Conservation (phyloP, 2,113 vertebrate genomes). For the Cricetomys ansorgei region DNA sequence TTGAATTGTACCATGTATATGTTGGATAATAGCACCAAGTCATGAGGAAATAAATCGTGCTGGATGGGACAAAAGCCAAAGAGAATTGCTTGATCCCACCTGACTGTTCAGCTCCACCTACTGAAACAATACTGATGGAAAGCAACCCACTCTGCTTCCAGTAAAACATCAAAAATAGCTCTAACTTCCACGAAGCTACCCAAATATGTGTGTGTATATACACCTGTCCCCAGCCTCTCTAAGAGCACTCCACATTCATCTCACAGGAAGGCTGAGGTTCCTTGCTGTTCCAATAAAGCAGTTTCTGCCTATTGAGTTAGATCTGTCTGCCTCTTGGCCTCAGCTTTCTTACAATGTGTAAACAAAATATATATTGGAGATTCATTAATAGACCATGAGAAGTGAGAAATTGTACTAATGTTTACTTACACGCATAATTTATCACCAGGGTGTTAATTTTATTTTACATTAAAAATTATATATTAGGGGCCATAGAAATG, state of each 20-base stretch:
- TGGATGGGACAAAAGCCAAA: background rate
- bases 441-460: background rate
- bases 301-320: background rate
- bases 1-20: background rate
- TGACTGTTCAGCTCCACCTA: background rate
- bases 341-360: background rate
- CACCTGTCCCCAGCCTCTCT: background rate
- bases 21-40: background rate
- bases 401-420: background rate
- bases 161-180: background rate
- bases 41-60: background rate
- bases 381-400: background rate
- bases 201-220: background rate
- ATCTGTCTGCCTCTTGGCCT: background rate
- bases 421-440: background rate
- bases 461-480: background rate
- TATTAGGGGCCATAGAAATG: background rate
- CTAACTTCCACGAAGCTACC: background rate
- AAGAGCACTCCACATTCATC: background rate
- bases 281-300: background rate
- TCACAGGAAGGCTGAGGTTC: background rate
- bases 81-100: background rate
- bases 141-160: background rate
- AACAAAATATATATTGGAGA: constrained; percentile 6
- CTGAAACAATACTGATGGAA: background rate